Evolutionary conservation across 2,888 invertebrate genomes (phyloP).

Genomic region (Drosophila colorata): DNA sequence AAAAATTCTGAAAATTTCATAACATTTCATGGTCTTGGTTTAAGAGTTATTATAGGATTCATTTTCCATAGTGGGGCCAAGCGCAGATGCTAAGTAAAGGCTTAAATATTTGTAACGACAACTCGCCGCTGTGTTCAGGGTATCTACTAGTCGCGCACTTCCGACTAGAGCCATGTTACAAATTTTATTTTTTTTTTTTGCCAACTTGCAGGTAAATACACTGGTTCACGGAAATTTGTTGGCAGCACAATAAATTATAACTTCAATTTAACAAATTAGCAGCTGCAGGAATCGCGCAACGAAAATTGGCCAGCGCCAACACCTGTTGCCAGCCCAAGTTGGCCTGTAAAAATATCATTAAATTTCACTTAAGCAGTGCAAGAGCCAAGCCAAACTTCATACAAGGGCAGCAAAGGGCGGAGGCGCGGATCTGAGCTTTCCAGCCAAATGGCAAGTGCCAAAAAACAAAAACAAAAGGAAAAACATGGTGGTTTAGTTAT

Average conservation of each 20-base stretch:
- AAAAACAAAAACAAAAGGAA: constrained; percentile 40
- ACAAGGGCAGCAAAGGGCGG: constrained; percentile 22
- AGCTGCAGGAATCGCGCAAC: constrained; percentile 35
- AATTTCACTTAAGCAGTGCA: constrained; percentile 73
- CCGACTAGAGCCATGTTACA: too few relatives aligned
- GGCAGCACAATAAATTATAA: constrained; percentile 56
- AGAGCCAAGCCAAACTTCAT: constrained; percentile 43
- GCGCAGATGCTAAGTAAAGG: too few relatives aligned
- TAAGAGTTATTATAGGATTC: too few relatives aligned
- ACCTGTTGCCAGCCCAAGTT: constrained; percentile 66
- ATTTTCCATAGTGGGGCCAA: too few relatives aligned
- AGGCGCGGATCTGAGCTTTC: constrained; percentile 5
- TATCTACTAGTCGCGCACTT: too few relatives aligned
- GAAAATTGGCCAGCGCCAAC: constrained; percentile 37
- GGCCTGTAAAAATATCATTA: constrained; percentile 68
- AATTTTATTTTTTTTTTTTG: too few relatives aligned
- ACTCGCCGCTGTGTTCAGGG: too few relatives aligned
- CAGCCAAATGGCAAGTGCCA: constrained; percentile 60
- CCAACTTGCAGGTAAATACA: too few relatives aligned
- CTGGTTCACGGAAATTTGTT: constrained; percentile 18
- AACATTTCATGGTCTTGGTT: too few relatives aligned
- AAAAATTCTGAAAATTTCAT: too few relatives aligned
- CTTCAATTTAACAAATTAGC: constrained; percentile 66
- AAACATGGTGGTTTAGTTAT: constrained; percentile 43
- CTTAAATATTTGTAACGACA: too few relatives aligned